phyloP scores from a whole-genome alignment of 2,888 invertebrate genomes.

The Andrena hattorfiana region DNA sequence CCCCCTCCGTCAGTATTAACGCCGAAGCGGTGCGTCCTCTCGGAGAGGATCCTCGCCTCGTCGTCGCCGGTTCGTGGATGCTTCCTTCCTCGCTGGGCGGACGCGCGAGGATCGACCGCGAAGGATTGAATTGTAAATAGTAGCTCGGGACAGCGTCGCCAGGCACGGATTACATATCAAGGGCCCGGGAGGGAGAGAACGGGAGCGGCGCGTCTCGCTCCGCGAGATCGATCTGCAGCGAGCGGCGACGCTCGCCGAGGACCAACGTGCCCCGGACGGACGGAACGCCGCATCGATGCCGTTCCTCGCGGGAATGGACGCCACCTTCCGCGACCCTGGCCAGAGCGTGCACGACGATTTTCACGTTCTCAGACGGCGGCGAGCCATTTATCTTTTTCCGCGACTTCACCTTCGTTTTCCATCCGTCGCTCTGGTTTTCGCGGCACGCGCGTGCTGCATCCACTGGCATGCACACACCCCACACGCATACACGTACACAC shows the following conservation, averaged over 20 bases:
- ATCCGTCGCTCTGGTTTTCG: conserved; percentile 23
- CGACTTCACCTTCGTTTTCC: neutral
- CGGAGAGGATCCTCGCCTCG: conserved; percentile 39
- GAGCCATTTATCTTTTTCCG: conserved; percentile 17
- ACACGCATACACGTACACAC: conserved; percentile 24
- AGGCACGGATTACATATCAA: conserved; percentile 70
- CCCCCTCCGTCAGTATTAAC: conserved; percentile 43
- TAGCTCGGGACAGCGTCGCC: conserved; percentile 41
- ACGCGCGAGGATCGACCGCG: conserved; percentile 42
- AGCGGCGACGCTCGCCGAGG: neutral
- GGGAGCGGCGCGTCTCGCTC: conserved; percentile 38
- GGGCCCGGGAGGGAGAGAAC: conserved; percentile 52
- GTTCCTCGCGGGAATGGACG: conserved; percentile 47
- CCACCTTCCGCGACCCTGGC: conserved; percentile 50
- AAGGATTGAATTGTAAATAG: conserved; percentile 58
- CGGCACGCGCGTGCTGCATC: conserved; percentile 39
- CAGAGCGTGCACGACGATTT: conserved; percentile 41
- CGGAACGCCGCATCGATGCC: conserved; percentile 2
- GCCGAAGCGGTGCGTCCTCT: conserved; percentile 21
- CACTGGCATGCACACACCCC: conserved; percentile 7
- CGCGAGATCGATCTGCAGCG: neutral
- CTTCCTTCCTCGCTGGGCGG: conserved; percentile 26
- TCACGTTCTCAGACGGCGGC: conserved; percentile 46
- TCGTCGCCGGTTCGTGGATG: conserved; percentile 34
- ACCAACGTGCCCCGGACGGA: neutral